Base-by-base conservation (phyloP, 2,113 vertebrate genomes). In the Corythoichthys haematopterus region DNA sequence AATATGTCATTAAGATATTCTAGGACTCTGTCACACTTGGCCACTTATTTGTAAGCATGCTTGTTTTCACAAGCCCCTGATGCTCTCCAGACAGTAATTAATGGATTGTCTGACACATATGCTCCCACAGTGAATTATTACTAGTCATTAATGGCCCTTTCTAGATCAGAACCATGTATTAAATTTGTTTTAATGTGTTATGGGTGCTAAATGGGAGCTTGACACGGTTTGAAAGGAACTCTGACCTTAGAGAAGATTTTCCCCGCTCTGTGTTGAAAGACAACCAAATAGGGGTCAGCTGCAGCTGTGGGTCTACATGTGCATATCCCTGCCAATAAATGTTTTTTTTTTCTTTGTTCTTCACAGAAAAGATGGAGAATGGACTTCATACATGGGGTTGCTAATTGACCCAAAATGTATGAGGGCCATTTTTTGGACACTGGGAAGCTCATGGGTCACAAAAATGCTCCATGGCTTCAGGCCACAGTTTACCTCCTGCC, bases 401-500 rank as follows among this genome's bases (percentile, higher is more conserved):
- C 79, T 87, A 85, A 89, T 84, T 87, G 83, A 83, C 88, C 91
- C 91, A 89, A 91, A 94, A 95, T 97, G 92, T 94, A 93, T 76
- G 85, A 75, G 80, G 86, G 91, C 92, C 92, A 91, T 94, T 93
- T 94, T 93, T 79, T 83, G 82, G 84, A 87, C 80, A 81, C 78
- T 89, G 90, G 88, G 90, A 87, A 92, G 87, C 33, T 92, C 91
- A 92, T 89, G 93, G 94, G 94, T 98, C 94, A 93, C 86, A 89
- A 85, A 91, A 93, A 92, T 87, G 91, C 91, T 87, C 78, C 75
- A 70, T 71, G 2, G 80, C 85, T 79, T 68, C 65, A 6, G 87
- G 85, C 80, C 77, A 81, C 84, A 85, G 84, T 87, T 86, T 87
- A 87, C 87, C 84, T 84, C 84, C 86, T 47, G 87, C 91, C 75